Conservation (phyloP, 2,113 vertebrate species). For the Piprites chloris region DNA sequence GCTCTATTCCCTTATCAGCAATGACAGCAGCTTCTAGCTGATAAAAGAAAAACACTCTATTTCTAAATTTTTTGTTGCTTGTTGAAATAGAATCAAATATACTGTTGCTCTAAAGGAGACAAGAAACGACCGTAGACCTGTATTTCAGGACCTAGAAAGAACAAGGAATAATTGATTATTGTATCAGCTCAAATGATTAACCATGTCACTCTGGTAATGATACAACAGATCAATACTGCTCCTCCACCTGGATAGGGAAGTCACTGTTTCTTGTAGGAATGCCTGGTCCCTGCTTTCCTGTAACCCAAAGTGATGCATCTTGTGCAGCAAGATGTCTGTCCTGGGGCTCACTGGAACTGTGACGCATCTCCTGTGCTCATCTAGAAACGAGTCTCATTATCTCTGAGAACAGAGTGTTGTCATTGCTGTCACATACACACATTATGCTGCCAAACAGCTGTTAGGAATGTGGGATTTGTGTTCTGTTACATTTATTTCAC, state of each 20-base stretch:
- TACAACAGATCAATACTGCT: not conserved
- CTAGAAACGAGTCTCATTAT: not conserved
- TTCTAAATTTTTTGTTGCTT: not conserved
- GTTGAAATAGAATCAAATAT: not conserved
- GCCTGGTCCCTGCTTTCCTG: not conserved
- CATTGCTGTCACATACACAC: constrained; percentile 7
- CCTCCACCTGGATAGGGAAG: not conserved
- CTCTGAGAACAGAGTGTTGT: constrained; percentile 5
- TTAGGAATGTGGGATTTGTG: not conserved
- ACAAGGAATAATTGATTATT: not conserved
- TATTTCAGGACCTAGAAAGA: not conserved
- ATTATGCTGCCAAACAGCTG: constrained; percentile 45
- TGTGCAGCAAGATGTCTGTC: not conserved
- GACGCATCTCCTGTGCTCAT: not conserved
- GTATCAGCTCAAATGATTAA: not conserved
- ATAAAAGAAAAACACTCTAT: not conserved
- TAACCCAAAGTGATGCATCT: not conserved
- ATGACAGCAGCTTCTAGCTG: not conserved
- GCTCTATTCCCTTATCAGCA: not conserved
- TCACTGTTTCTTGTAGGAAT: not conserved
- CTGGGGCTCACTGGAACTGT: not conserved
- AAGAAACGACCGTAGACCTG: not conserved
- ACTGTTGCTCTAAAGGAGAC: not conserved
- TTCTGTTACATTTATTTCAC: constrained; percentile 57
- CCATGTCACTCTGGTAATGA: not conserved